These are phyloP conservation scores for Ascidia mentula DNA, from an alignment of 23 tunicate species.

Conservation along the genomic window DNA sequence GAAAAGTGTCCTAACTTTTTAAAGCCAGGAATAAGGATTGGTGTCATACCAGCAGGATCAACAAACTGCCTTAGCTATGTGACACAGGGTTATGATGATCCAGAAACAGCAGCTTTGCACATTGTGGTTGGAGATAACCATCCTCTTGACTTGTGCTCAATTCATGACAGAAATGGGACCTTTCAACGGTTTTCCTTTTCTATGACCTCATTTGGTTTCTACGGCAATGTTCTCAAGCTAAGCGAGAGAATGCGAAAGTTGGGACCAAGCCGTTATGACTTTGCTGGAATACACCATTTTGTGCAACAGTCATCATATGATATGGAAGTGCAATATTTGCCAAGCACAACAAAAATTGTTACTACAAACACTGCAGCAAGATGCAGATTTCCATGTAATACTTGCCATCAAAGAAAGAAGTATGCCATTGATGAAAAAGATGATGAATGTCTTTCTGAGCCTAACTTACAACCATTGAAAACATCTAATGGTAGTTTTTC, in stretches of 20 bases:
- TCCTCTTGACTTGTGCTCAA: constrained; percentile 62
- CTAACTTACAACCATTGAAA: too few relatives aligned
- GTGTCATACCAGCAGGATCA: constrained; percentile 92
- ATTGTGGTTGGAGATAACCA: constrained; percentile 76
- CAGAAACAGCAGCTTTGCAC: constrained; percentile 74
- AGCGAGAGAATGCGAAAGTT: constrained; percentile 70
- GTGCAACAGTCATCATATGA: constrained; percentile 36
- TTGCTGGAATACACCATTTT: constrained; percentile 73
- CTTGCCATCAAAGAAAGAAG: too few relatives aligned
- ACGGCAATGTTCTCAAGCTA: constrained; percentile 60
- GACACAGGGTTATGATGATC: constrained; percentile 76
- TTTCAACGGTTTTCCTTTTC: constrained; percentile 81
- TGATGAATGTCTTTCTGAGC: too few relatives aligned
- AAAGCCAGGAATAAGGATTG: constrained; percentile 48
- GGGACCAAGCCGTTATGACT: constrained; percentile 80
- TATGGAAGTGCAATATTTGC: constrained; percentile 61
- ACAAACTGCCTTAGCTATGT: constrained; percentile 79
- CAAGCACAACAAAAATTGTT: constrained; percentile 16
- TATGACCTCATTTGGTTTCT: constrained; percentile 85
- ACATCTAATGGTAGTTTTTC: background rate
- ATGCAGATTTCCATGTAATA: constrained; percentile 30
- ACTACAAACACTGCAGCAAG: background rate
- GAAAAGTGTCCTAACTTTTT: background rate
- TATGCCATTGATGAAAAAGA: too few relatives aligned
- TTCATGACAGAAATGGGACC: constrained; percentile 55